A percentile compares a stretch with the other conserved stretches of the same genome.
These are phyloP conservation scores for Dichetophora obliterata DNA, from an alignment of 2,888 invertebrate species.

Conservation along the genomic window DNA sequence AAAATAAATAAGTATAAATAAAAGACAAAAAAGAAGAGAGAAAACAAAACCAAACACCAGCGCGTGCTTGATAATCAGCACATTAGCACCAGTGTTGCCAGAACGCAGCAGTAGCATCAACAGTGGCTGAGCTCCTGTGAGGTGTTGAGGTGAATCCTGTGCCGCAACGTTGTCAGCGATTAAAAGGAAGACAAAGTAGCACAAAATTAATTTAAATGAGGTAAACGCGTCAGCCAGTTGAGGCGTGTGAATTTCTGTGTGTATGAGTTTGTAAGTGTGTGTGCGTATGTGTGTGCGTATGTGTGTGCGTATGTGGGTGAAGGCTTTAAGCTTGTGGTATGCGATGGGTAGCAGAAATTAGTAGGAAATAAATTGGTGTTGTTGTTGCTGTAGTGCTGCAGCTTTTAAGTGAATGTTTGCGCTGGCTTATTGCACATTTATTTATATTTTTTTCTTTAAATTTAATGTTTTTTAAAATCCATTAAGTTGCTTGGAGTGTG, in stretches of 20 bases:
- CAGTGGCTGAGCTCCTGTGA: neutral
- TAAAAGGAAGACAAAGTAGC: slow-evolving; percentile 12
- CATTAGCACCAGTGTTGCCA: slow-evolving; percentile 30
- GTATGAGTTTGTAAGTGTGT: too few species aligned
- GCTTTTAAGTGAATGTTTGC: neutral
- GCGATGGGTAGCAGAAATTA: neutral
- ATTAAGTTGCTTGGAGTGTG: too few species aligned
- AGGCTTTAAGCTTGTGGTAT: too few species aligned
- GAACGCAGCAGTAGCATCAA: slow-evolving; percentile 5
- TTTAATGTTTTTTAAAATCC: too few species aligned
- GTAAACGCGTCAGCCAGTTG: neutral
- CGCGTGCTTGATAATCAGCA: slow-evolving; percentile 13
- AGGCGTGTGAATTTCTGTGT: too few species aligned
- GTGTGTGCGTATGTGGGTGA: neutral
- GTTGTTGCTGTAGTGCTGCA: neutral
- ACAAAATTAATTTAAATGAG: slow-evolving; percentile 30
- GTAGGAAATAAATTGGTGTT: neutral
- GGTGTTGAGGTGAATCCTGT: neutral
- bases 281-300: neutral
- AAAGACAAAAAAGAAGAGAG: neutral
- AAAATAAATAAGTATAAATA: slow-evolving; percentile 6
- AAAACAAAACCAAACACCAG: slow-evolving; percentile 1
- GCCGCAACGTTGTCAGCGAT: neutral
- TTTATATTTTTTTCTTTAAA: neutral
- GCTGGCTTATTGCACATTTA: neutral